A percentile compares a stretch with the other conserved stretches of the same genome.
Evolutionary conservation across 2,888 invertebrate species (phyloP).

Genomic region (Mythimna loreyi): DNA sequence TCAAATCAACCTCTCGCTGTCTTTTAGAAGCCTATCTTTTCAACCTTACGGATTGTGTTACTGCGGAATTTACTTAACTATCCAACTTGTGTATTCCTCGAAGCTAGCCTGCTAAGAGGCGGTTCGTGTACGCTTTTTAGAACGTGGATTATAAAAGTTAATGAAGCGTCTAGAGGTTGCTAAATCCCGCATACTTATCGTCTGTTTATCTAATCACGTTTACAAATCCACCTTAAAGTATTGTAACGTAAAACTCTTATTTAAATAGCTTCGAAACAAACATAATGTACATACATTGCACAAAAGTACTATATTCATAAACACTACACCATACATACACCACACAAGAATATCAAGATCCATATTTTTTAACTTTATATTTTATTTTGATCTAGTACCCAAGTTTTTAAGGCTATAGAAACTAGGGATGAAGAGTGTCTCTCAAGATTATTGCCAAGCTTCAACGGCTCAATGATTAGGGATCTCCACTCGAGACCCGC

Average conservation of each 20-base stretch:
- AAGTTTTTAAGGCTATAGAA: constrained; percentile 12
- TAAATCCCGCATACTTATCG: constrained; percentile 37
- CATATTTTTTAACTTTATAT: too few species aligned
- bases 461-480: constrained; percentile 40
- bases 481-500: constrained; percentile 20
- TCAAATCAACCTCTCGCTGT: constrained; percentile 71
- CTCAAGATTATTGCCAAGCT: constrained; percentile 28
- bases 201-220: constrained; percentile 43
- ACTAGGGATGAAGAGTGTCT: constrained; percentile 20
- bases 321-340: too few species aligned
- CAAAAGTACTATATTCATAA: too few species aligned
- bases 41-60: constrained; percentile 66
- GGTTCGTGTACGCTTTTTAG: constrained; percentile 40
- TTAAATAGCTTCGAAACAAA: too few species aligned
- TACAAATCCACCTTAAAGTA: constrained; percentile 14
- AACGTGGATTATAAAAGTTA: constrained; percentile 47
- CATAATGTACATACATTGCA: too few species aligned
- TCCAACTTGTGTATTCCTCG: constrained; percentile 53
- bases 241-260: not conserved
- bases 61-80: constrained; percentile 61
- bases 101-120: constrained; percentile 29
- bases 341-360: too few species aligned
- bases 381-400: not conserved
- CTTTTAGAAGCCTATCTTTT: constrained; percentile 67
- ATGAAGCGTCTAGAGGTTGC: constrained; percentile 34